Conservation (phyloP, 1,140 invertebrate genomes). For the Bombus superbus region DNA sequence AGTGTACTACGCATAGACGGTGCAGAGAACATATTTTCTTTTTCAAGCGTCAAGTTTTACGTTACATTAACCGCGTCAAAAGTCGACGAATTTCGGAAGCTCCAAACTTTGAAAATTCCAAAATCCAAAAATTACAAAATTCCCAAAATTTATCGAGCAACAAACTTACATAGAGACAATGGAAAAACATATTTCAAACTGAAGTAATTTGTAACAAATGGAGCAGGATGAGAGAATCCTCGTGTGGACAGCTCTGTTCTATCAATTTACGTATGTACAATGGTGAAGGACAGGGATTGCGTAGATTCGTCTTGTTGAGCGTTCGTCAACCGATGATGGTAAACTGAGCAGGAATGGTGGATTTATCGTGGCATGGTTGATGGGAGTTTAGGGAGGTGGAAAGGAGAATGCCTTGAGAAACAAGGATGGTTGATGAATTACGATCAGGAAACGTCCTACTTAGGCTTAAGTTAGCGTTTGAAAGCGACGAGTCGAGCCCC, state of each 20-base stretch:
- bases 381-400: background rate
- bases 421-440: background rate
- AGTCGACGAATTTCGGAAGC: background rate
- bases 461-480: background rate
- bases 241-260: background rate
- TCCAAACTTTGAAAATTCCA: background rate
- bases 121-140: background rate
- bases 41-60: background rate
- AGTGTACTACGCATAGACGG: background rate
- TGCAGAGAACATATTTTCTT: background rate
- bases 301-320: background rate
- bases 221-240: background rate
- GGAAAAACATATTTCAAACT: too few relatives aligned
- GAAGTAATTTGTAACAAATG: background rate
- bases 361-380: background rate
- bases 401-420: background rate
- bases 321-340: background rate
- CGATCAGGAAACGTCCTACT: background rate
- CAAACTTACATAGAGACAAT: background rate
- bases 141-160: background rate
- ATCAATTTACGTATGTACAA: background rate
- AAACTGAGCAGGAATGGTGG: background rate
- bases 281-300: background rate
- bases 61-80: too few relatives aligned
- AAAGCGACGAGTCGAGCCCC: conserved; percentile 67